These are phyloP conservation scores for Enteromius mattozi DNA, from an alignment of 2,797 vertebrate species.

Conservation along the genomic window DNA sequence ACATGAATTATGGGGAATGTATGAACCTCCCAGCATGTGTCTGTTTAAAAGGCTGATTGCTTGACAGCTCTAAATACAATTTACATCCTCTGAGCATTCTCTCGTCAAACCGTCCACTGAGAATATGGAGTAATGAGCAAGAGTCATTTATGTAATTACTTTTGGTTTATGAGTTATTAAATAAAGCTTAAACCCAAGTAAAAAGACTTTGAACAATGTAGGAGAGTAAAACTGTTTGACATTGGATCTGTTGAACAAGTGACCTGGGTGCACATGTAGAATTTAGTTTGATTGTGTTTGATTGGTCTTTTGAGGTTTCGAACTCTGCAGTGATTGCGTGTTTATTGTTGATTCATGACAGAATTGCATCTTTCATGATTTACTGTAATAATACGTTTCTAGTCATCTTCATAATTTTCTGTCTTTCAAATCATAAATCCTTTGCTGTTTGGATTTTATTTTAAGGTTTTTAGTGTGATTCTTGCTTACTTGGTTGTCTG, in stretches of 20 bases:
- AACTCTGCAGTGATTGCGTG: neutral
- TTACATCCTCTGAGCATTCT: conserved; percentile 42
- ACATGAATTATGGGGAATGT: conserved; percentile 34
- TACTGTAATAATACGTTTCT: neutral
- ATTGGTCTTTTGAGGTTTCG: neutral
- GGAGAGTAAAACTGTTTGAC: neutral
- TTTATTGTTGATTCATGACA: neutral
- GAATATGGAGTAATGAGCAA: conserved; percentile 55
- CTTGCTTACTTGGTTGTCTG: neutral
- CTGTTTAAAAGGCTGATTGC: conserved; percentile 43
- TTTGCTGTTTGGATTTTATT: neutral
- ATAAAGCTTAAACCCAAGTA: conserved; percentile 53
- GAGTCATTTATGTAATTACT: conserved; percentile 59
- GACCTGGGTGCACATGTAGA: neutral
- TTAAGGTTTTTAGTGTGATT: neutral
- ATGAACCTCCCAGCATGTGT: conserved; percentile 38
- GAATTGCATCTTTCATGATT: neutral
- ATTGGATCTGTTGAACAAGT: neutral
- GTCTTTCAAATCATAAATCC: neutral
- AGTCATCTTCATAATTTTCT: neutral
- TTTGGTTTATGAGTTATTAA: conserved; percentile 56
- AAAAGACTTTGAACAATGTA: conserved; percentile 31
- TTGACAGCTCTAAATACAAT: conserved; percentile 56
- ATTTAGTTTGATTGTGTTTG: neutral
- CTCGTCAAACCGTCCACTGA: conserved; percentile 45